Evolutionary conservation across 2,797 vertebrate species (phyloP), one percentile per base, ranked within the genome.

Genomic region (Enteromius afrohamiltoni): DNA sequence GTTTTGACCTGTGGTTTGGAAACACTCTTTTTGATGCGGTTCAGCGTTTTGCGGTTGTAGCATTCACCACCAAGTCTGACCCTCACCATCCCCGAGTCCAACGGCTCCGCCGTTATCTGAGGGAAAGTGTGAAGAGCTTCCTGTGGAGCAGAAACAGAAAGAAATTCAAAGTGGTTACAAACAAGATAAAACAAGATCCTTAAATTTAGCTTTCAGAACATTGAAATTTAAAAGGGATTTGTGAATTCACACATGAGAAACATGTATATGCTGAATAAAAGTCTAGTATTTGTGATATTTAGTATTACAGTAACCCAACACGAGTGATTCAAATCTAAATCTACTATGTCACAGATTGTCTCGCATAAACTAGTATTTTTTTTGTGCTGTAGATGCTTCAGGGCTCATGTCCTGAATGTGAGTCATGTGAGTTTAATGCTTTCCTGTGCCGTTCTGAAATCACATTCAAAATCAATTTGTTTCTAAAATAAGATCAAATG

Each of bases 41-140:
- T 98, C 88, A 98, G 96, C 2, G 96, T 98, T 92, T 98, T 98
- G 55, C 97, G 96, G 91, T 98, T 98, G 91, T 98, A 98, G 83
- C 95, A 96, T 14, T 97, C 96, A 21, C 97, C 97, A 0, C 94
- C 94, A 0, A 96, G 93, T 83, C 95, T 95, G 85, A 98, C 94
- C 89, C 93, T 95, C 88, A 97, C 95, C 0, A 92, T 91, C 60
- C 93, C 94, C 10, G 93, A 89, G 86, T 94, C 95, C 87, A 95
- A 91, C 7, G 94, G 93, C 81, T 98, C 96, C 0, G 95, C 95
- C 0, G 95, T 17, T 17, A 64, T 64, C 62, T 64, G 62, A 29
- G 62, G 62, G 16, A 64, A 64, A 1, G 95, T 95, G 86, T 98
- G 96, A 88, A 98, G 94, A 77, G 94, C 92, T 76, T 97, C 97